Evolutionary conservation across 2,888 invertebrate species (phyloP).

Genomic region (Vandiemenella viatica): DNA sequence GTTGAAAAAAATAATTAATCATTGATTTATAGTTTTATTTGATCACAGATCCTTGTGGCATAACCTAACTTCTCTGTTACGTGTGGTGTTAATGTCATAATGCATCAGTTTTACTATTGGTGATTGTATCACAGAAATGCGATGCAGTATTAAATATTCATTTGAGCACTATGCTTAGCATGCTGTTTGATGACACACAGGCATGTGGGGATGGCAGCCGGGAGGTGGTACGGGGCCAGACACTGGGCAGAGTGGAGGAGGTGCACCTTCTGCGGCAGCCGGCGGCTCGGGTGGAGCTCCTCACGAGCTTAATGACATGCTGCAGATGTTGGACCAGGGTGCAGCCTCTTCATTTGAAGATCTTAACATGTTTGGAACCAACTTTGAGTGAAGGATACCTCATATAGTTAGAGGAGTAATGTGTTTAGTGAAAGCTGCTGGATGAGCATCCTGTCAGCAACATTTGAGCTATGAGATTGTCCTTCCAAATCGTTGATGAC

Average conservation of each 20-base stretch:
- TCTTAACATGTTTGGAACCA: constrained; percentile 79
- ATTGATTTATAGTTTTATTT: no score
- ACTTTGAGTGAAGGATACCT: constrained; percentile 41
- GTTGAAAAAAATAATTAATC: no score
- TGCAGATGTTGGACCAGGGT: constrained; percentile 80
- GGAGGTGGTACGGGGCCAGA: constrained; percentile 43
- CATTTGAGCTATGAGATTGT: no score
- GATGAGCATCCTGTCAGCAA: no score
- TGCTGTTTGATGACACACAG: constrained; percentile 27
- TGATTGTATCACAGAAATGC: no score
- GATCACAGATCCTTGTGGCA: no score
- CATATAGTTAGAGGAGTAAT: no score
- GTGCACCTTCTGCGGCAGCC: constrained; percentile 25
- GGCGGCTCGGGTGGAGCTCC: constrained; percentile 32
- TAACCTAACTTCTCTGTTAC: no score
- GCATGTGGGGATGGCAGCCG: constrained; percentile 66
- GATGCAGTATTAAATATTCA: background rate
- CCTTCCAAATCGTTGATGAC: no score
- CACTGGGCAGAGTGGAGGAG: constrained; percentile 28
- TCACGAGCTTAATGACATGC: constrained; percentile 79
- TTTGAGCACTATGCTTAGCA: background rate
- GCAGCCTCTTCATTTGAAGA: constrained; percentile 70
- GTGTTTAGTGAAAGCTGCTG: no score
- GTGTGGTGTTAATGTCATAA: no score
- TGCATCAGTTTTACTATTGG: no score